phyloP scores from a whole-genome alignment of 2,888 invertebrate genomes.

The Hemistola chrysoprasaria region DNA sequence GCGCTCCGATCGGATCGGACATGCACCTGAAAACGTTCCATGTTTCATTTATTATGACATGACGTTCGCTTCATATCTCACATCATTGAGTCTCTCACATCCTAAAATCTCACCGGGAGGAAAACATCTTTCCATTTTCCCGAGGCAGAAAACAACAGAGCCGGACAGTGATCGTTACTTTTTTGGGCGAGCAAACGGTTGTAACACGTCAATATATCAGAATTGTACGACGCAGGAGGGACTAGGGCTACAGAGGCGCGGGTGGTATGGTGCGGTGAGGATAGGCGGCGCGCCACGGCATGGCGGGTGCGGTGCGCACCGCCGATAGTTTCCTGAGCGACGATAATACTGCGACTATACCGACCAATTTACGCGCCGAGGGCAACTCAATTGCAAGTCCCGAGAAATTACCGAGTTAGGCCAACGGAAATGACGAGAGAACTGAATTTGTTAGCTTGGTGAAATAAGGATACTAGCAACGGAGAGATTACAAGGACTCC shows the following conservation, averaged over 20 bases:
- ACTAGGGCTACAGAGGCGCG: too few species aligned
- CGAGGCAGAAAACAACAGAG: slow-evolving; percentile 40
- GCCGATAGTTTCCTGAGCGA: slow-evolving; percentile 43
- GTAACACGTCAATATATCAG: slow-evolving; percentile 59
- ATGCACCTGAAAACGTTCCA: slow-evolving; percentile 23
- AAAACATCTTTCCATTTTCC: slow-evolving; percentile 42
- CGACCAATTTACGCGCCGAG: slow-evolving; percentile 49
- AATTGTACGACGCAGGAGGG: slow-evolving; percentile 41
- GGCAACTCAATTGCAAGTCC: slow-evolving; percentile 43
- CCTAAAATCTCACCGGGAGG: slow-evolving; percentile 39
- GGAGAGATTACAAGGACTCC: too few species aligned
- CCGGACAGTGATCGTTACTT: slow-evolving; percentile 33
- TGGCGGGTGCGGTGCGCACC: slow-evolving; percentile 34
- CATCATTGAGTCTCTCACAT: slow-evolving; percentile 30
- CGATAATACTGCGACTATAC: slow-evolving; percentile 48
- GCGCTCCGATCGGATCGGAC: slow-evolving; percentile 28
- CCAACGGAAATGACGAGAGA: slow-evolving; percentile 11
- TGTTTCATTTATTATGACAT: slow-evolving; percentile 43
- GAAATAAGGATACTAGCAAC: slow-evolving; percentile 8
- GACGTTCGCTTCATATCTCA: slow-evolving; percentile 43
- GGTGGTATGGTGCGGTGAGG: too few species aligned
- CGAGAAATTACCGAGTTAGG: slow-evolving; percentile 16
- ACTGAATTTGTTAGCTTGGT: slow-evolving; percentile 17
- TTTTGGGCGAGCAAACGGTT: slow-evolving; percentile 43
- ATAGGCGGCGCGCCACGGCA: slow-evolving; percentile 32